A percentile compares a stretch with the other conserved stretches of the same genome.
These are phyloP conservation scores for Zingel zingel DNA, from an alignment of 2,113 vertebrate genomes.

Conservation along the genomic window DNA sequence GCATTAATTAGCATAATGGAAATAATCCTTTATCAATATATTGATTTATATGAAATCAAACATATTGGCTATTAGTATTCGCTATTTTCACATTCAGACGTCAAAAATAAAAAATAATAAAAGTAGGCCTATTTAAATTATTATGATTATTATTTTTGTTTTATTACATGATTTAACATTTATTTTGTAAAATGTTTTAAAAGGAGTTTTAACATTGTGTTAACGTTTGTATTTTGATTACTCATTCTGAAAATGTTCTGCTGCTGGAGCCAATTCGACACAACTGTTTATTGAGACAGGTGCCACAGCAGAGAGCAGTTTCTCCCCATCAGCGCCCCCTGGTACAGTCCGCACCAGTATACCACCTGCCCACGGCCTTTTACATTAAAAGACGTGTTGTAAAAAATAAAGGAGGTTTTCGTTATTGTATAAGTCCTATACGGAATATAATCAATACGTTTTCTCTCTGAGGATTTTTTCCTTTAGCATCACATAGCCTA, in stretches of 20 bases:
- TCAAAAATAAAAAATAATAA: neutral
- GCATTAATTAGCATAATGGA: neutral
- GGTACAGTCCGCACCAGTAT: neutral
- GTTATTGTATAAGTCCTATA: neutral
- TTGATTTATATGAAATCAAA: neutral
- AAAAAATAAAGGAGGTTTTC: neutral
- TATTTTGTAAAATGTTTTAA: neutral
- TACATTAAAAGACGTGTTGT: neutral
- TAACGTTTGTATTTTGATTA: too few relatives aligned
- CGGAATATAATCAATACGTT: neutral
- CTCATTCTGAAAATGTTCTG: too few relatives aligned
- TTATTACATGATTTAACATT: neutral
- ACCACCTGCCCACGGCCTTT: neutral
- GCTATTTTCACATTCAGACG: neutral
- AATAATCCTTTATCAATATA: neutral
- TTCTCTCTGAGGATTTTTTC: neutral
- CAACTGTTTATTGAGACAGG: too few relatives aligned
- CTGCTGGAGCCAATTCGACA: too few relatives aligned
- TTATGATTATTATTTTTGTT: constrained; percentile 1
- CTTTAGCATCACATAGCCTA: neutral
- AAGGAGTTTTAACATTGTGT: neutral
- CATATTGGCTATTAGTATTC: neutral
- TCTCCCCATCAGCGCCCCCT: too few relatives aligned
- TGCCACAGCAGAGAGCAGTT: too few relatives aligned
- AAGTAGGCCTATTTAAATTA: neutral